These are phyloP conservation scores for Drosophila testacea DNA, from an alignment of 2,888 invertebrate genomes.

Conservation along the genomic window DNA sequence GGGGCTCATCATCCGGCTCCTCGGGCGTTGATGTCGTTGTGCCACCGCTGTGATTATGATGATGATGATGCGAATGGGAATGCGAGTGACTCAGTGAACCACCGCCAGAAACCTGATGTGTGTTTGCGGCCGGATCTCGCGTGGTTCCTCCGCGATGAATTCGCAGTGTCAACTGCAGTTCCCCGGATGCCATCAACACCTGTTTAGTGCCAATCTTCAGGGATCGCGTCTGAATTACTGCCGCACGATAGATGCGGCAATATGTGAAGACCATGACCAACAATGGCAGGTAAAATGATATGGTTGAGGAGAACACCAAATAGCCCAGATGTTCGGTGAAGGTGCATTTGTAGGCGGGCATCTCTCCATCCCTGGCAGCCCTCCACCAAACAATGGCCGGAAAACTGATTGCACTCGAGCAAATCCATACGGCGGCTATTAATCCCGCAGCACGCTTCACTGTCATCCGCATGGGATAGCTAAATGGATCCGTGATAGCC, in stretches of 20 bases:
- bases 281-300: conserved; percentile 98
- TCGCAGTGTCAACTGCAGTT: conserved; percentile 94
- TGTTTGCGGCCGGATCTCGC: conserved; percentile 86
- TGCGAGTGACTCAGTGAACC: conserved; percentile 82
- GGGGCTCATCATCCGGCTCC: conserved; percentile 89
- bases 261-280: conserved; percentile 99
- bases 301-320: conserved; percentile 97
- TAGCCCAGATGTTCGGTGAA: conserved; percentile 99
- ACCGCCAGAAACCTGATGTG: conserved; percentile 75
- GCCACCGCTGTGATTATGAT: conserved; percentile 82
- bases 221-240: conserved; percentile 95
- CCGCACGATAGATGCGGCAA: conserved; percentile 97
- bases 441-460: conserved; percentile 93
- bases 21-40: conserved; percentile 88
- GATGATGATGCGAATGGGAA: conserved; percentile 82
- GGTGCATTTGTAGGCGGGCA: conserved; percentile 94
- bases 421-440: conserved; percentile 98
- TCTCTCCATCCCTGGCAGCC: conserved; percentile 92
- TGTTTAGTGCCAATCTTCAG: conserved; percentile 96
- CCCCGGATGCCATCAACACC: conserved; percentile 93
- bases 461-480: conserved; percentile 98
- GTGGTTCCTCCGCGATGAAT: conserved; percentile 96
- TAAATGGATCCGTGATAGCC: conserved; percentile 99
- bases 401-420: conserved; percentile 98
- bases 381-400: conserved; percentile 99